These are phyloP conservation scores for Hydractinia echinata DNA, from an alignment of 30 jellyfish, hydroid and myxozoan species.

Conservation along the genomic window DNA sequence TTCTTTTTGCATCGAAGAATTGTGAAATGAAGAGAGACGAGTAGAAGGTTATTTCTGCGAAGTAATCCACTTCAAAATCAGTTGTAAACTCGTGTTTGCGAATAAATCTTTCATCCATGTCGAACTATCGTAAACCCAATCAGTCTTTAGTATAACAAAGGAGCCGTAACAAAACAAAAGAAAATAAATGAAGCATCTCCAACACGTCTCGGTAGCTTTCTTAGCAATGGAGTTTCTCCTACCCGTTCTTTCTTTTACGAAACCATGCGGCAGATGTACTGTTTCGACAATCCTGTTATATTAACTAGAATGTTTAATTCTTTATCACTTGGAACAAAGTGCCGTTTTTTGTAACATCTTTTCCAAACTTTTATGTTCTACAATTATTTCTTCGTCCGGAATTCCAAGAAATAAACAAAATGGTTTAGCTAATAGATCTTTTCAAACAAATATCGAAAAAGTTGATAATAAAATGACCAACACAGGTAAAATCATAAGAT, in stretches of 20 bases:
- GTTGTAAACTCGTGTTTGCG: constrained; percentile 19
- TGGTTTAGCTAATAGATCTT: constrained; percentile 73
- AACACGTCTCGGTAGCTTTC: constrained; percentile 67
- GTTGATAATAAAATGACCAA: constrained; percentile 35
- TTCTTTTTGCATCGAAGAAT: constrained; percentile 71
- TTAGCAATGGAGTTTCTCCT: constrained; percentile 57
- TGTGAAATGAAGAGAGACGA: constrained; percentile 69
- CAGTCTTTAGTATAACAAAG: not conserved
- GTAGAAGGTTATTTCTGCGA: constrained; percentile 68
- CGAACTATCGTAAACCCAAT: constrained; percentile 31
- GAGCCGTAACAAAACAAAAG: constrained; percentile 14
- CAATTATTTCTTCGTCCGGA: constrained; percentile 50
- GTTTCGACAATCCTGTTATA: constrained; percentile 70
- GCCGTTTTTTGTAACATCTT: constrained; percentile 57
- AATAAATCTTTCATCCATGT: constrained; percentile 10
- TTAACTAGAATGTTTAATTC: constrained; percentile 49
- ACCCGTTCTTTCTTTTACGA: constrained; percentile 48
- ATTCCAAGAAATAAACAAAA: constrained; percentile 70
- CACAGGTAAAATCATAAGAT: constrained; percentile 52
- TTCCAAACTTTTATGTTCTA: constrained; percentile 63
- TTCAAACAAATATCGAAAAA: constrained; percentile 75
- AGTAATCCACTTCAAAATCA: constrained; percentile 57
- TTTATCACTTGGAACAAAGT: constrained; percentile 44
- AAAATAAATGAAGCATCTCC: not conserved
- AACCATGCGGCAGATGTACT: constrained; percentile 67